Percentiles rank a stretch among this genome's conserved stretches.
Evolutionary conservation across 2,888 invertebrate species (phyloP).

Genomic region (Tupiocoris notatus): DNA sequence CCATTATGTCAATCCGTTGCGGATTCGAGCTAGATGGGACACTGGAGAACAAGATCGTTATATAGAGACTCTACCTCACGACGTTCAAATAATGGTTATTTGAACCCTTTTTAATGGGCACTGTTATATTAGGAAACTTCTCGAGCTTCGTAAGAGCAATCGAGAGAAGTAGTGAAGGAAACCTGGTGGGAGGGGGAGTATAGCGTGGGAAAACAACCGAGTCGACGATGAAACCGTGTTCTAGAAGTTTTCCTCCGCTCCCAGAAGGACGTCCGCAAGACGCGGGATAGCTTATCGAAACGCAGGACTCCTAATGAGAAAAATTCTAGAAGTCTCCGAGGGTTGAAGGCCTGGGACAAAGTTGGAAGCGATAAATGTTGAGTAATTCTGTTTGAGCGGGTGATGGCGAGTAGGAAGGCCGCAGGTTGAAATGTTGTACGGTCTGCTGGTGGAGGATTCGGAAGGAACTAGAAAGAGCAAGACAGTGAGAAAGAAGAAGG

Average conservation of each 20-base stretch:
- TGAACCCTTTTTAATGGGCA: background rate
- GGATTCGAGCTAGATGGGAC: too few relatives aligned
- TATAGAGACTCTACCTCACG: too few relatives aligned
- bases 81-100: background rate
- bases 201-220: background rate
- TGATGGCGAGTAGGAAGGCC: background rate
- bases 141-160: background rate
- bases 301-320: constrained; percentile 18
- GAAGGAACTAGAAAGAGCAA: background rate
- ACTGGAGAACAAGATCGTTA: too few relatives aligned
- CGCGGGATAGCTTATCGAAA: constrained; percentile 14
- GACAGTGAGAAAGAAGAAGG: background rate
- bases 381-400: background rate
- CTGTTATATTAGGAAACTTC: background rate
- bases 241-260: background rate
- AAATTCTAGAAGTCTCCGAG: background rate
- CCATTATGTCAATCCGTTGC: too few relatives aligned
- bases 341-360: background rate
- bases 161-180: background rate
- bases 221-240: too few relatives aligned
- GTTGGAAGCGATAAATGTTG: background rate
- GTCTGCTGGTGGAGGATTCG: background rate
- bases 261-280: constrained; percentile 1
- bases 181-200: background rate
- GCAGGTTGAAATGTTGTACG: background rate